Evolutionary conservation across 1,140 invertebrate species (phyloP), one percentile per base, ranked within the genome.

Genomic region (Brachionus paranguensis): DNA sequence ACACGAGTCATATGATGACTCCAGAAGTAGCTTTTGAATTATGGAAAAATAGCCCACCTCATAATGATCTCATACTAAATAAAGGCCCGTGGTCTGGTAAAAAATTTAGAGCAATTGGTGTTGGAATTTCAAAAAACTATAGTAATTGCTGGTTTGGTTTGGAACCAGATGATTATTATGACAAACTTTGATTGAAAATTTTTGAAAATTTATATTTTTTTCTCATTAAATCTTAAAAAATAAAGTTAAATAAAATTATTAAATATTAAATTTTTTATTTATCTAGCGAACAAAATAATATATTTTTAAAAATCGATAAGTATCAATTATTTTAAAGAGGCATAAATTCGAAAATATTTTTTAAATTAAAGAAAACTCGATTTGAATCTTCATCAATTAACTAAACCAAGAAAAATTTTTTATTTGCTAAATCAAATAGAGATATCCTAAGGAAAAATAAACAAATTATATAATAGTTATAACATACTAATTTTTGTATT

Each of bases 31-130:
- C 76, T 12, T 78, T 78, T 37, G 47, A 55, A 10, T 17, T 78
- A 37, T 78, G 76, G 76, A 60, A 29, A 37, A 78, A 33, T 7
- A 78, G 76, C 20, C 76, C 76, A 8, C 50, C 76, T n/a, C 76
- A 78, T 17, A 55, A 78, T 41, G 76, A 78, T 60, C 14, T 78
- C 5, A 78, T 78, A 55, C n/a, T 78, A 10, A 55, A 78, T 20
- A 78, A 37, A 78, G 76, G 76, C 41, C 12, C 41, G 14, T 78
- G 76, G 76, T 55, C 50, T 55, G 27, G 47, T n/a, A 78, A 78
- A 78, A 33, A 5, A 14, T 78, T 55, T 33, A 78, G n/a, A 37
- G 76, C 76, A 17, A 78, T 78, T 17, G 76, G 76, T 45, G 14
- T 78, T 3, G 76, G 76, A 47, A 78, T 78, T 24, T 55, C 47